A percentile compares a stretch with the other conserved stretches of the same genome.
These are phyloP conservation scores for Falcunculus frontatus DNA, from an alignment of 2,113 vertebrate species.

Conservation along the genomic window DNA sequence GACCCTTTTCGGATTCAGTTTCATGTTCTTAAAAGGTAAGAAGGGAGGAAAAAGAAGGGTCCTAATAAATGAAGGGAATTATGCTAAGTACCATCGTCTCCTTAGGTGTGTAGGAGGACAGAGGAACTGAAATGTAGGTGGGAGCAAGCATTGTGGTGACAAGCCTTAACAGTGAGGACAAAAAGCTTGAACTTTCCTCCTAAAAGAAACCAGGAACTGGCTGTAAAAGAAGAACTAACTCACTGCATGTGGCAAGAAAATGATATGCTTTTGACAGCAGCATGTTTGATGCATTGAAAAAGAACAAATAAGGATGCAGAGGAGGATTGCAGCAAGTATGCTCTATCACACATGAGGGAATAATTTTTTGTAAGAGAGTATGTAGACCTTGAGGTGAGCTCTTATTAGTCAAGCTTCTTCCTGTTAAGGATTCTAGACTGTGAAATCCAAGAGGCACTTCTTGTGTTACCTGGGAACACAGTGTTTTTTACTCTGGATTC, in stretches of 20 bases:
- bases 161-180: neutral
- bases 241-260: neutral
- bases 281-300: neutral
- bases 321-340: neutral
- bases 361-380: neutral
- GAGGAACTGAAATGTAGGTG: neutral
- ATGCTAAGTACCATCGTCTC: neutral
- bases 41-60: neutral
- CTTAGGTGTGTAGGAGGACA: neutral
- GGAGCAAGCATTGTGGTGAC: neutral
- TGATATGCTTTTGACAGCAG: neutral
- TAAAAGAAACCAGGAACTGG: neutral
- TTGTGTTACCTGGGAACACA: neutral
- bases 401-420: neutral
- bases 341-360: neutral
- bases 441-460: neutral
- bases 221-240: neutral
- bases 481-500: neutral
- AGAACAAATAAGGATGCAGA: neutral
- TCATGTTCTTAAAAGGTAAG: neutral
- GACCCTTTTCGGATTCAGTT: neutral
- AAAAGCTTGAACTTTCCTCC: neutral
- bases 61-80: neutral
- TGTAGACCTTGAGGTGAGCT: neutral
- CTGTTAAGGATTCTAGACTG: neutral